A percentile compares a stretch with the other conserved stretches of the same genome.
phyloP scores from a whole-genome alignment of 2,888 invertebrate species.

The Dicycla oo region DNA sequence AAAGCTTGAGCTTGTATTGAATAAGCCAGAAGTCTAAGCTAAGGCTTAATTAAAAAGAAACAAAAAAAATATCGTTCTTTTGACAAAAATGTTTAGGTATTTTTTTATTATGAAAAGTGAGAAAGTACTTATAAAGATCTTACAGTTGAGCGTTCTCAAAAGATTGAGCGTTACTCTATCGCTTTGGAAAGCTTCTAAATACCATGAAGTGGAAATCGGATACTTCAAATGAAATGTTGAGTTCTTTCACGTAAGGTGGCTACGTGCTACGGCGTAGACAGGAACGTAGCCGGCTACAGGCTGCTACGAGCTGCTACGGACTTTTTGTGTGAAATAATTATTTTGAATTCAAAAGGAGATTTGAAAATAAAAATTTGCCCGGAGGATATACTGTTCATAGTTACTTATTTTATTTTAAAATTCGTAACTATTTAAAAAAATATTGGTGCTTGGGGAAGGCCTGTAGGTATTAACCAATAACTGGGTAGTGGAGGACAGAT shows the following conservation, averaged over 20 bases:
- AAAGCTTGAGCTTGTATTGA: background rate
- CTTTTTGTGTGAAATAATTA: slow-evolving; percentile 15
- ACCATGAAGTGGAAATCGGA: slow-evolving; percentile 65
- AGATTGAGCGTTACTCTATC: slow-evolving; percentile 56
- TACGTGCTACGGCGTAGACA: slow-evolving; percentile 68
- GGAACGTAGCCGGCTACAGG: slow-evolving; percentile 47
- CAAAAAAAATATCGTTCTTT: background rate
- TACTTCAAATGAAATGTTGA: slow-evolving; percentile 60
- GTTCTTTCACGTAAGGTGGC: slow-evolving; percentile 53
- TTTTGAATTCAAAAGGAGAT: slow-evolving; percentile 19
- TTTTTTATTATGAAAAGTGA: slow-evolving; percentile 46
- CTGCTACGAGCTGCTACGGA: slow-evolving; percentile 21
- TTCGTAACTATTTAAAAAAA: background rate
- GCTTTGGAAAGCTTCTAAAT: slow-evolving; percentile 55
- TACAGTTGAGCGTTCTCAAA: slow-evolving; percentile 56
- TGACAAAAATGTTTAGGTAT: slow-evolving; percentile 19
- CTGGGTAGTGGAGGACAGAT: too few species aligned
- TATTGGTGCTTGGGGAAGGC: too few species aligned
- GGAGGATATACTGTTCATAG: background rate
- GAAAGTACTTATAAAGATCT: slow-evolving; percentile 43
- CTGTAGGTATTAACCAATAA: too few species aligned
- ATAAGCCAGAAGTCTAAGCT: background rate
- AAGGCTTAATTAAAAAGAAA: background rate
- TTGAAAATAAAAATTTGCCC: background rate
- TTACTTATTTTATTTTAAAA: background rate